phyloP scores from a whole-genome alignment of 2,113 vertebrate species.

The Corvus moneduloides region DNA sequence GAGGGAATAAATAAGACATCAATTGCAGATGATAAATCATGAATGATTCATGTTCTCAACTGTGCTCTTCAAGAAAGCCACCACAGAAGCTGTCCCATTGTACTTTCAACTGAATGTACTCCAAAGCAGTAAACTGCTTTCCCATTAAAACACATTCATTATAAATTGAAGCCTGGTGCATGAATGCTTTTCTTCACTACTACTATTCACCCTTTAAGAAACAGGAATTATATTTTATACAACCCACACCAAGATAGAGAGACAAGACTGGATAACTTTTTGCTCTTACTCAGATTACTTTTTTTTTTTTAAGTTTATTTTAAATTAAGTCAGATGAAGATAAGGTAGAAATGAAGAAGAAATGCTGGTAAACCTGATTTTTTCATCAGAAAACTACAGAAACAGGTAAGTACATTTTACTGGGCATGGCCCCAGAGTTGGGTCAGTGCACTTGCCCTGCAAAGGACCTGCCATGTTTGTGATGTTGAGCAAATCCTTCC shows the following conservation, averaged over 20 bases:
- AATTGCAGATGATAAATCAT: conserved; percentile 28
- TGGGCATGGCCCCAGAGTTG: accelerated
- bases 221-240: neutral
- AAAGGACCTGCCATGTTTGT: neutral
- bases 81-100: neutral
- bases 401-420: neutral
- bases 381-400: neutral
- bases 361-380: neutral
- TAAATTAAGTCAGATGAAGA: neutral
- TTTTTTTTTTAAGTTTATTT: neutral
- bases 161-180: neutral
- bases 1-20: conserved; percentile 29
- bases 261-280: neutral
- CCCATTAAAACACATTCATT: neutral
- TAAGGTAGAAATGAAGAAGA: neutral
- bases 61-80: neutral
- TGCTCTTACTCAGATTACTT: neutral
- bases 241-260: neutral
- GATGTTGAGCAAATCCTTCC: neutral
- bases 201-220: neutral
- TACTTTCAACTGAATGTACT: neutral
- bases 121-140: conserved; percentile 7
- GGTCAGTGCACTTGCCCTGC: neutral
- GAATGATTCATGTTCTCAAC: conserved; percentile 6
- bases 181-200: neutral